A percentile compares a stretch with the other conserved stretches of the same genome.
Conservation (phyloP, 2,888 invertebrate genomes). For the Habroteleia sp. region DNA sequence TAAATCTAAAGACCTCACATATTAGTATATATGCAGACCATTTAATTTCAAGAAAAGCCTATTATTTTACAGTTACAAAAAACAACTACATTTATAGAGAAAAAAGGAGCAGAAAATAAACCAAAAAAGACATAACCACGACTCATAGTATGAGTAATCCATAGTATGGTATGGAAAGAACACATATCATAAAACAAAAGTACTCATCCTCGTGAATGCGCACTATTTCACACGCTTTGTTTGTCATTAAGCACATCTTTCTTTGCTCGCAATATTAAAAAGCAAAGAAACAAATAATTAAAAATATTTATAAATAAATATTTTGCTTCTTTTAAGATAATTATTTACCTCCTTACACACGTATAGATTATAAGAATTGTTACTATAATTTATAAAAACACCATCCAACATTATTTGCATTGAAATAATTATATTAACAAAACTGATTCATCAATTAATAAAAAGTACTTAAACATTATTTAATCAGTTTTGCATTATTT, state of each 20-base stretch:
- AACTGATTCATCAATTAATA: too few species aligned
- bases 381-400: too few species aligned
- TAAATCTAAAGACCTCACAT: too few species aligned
- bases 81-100: background rate
- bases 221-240: slow-evolving; percentile 47
- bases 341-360: too few species aligned
- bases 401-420: too few species aligned
- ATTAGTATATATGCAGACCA: too few species aligned
- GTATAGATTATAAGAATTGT: too few species aligned
- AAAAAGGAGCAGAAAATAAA: slow-evolving; percentile 13
- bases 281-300: slow-evolving; percentile 15
- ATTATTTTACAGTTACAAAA: too few species aligned
- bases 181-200: slow-evolving; percentile 53
- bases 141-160: slow-evolving; percentile 19
- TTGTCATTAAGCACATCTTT: slow-evolving; percentile 37
- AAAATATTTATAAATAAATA: slow-evolving; percentile 24
- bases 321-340: background rate
- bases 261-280: slow-evolving; percentile 26
- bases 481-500: too few species aligned
- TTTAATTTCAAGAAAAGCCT: too few species aligned
- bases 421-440: too few species aligned
- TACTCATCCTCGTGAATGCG: slow-evolving; percentile 42
- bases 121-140: slow-evolving; percentile 50
- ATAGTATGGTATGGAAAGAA: slow-evolving; percentile 24
- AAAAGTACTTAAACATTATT: too few species aligned